Evolutionary conservation across 2,113 vertebrate species (phyloP).

Genomic region (Ramphastos sulfuratus): DNA sequence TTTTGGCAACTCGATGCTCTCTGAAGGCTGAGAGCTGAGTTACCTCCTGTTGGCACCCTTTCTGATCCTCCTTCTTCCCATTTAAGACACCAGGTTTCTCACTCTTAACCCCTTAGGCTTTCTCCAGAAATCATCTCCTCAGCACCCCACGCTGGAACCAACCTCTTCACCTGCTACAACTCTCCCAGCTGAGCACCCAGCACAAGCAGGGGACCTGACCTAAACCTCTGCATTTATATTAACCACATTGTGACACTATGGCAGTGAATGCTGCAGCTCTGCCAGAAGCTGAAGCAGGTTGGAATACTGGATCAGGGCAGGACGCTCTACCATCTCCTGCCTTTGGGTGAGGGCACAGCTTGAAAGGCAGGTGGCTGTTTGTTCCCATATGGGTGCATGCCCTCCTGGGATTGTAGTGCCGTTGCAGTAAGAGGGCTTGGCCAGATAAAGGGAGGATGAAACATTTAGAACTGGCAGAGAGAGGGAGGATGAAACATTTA

Average conservation of each 20-base stretch:
- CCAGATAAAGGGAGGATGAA: not conserved
- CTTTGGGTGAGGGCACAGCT: not conserved
- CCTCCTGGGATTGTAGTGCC: not conserved
- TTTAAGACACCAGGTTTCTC: not conserved
- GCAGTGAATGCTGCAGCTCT: not conserved
- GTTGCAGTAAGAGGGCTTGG: not conserved
- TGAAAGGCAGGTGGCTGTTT: not conserved
- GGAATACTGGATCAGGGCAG: not conserved
- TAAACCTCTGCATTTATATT: not conserved
- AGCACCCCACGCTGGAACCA: rapidly evolving
- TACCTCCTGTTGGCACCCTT: not conserved
- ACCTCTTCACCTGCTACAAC: not conserved
- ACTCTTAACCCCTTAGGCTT: not conserved
- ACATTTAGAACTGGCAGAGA: not conserved
- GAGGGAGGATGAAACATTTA: too few species aligned
- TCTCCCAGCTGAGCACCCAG: not conserved
- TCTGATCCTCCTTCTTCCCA: not conserved
- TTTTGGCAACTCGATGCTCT: not conserved
- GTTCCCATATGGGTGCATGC: not conserved
- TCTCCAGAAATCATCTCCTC: not conserved
- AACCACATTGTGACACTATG: not conserved
- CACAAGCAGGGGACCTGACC: not conserved
- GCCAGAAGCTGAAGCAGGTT: not conserved
- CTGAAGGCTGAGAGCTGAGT: not conserved
- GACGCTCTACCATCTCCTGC: not conserved